Conservation (phyloP, 2,888 invertebrate genomes). For the Tetramorium bicarinatum region DNA sequence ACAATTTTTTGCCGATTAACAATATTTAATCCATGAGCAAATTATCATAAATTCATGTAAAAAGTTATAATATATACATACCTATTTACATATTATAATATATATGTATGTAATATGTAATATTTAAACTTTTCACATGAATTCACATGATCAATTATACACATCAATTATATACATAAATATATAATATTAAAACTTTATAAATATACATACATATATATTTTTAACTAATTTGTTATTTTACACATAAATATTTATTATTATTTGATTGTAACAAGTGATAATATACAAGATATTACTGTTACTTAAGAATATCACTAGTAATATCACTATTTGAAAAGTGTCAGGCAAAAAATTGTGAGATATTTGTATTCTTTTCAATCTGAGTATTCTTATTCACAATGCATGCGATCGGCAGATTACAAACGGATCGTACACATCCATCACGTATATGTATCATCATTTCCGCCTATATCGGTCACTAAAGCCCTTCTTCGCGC, state of each 20-base stretch:
- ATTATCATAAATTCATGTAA: background rate
- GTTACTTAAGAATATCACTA: background rate
- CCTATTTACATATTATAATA: background rate
- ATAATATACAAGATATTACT: background rate
- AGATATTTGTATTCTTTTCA: slow-evolving; percentile 22
- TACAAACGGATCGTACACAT: slow-evolving; percentile 26
- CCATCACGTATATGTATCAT: slow-evolving; percentile 35
- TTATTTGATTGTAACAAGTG: background rate
- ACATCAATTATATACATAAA: too few species aligned
- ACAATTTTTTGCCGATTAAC: background rate
- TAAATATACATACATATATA: background rate
- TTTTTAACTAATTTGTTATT: background rate
- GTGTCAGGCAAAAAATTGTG: background rate
- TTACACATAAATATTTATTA: background rate
- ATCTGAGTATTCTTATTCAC: slow-evolving; percentile 3
- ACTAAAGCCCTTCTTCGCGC: slow-evolving; percentile 42
- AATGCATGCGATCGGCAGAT: slow-evolving; percentile 29
- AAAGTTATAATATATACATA: background rate
- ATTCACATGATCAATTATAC: background rate
- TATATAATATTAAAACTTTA: background rate
- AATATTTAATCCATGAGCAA: background rate
- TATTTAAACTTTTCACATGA: too few species aligned
- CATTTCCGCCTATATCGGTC: slow-evolving; percentile 36
- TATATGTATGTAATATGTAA: background rate
- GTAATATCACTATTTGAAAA: background rate